phyloP scores from a whole-genome alignment of 1,140 invertebrate species.

The Tetramorium simillimum region DNA sequence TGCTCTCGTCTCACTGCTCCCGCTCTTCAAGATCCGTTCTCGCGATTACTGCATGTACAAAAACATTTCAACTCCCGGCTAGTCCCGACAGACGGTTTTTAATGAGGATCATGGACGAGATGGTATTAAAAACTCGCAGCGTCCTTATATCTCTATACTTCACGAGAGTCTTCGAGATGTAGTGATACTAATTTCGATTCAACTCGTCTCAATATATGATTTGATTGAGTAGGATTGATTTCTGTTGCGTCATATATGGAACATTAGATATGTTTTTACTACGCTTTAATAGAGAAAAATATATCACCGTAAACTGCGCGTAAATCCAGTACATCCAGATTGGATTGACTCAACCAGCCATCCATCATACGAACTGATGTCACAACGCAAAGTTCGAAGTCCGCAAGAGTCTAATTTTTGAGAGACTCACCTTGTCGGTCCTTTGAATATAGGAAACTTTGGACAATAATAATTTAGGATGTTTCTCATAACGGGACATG shows the following conservation, averaged over 20 bases:
- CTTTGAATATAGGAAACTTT: background rate
- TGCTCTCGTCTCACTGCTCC: background rate
- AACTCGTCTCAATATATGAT: background rate
- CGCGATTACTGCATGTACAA: constrained; percentile 43
- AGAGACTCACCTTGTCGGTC: background rate
- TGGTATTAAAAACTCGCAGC: background rate
- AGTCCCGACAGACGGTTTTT: constrained; percentile 32
- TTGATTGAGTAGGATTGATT: background rate
- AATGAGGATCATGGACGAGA: constrained; percentile 53
- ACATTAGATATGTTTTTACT: background rate
- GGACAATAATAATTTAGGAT: background rate
- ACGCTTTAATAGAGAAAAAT: background rate
- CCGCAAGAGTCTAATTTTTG: constrained; percentile 9
- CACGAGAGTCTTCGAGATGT: background rate
- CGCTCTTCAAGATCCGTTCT: constrained; percentile 59
- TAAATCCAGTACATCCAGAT: background rate
- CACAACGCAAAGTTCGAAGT: constrained; percentile 1
- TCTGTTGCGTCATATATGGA: background rate
- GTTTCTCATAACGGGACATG: constrained; percentile 3
- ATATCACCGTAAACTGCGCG: background rate
- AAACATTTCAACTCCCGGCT: constrained; percentile 37
- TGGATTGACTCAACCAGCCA: constrained; percentile 12
- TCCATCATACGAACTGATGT: constrained; percentile 25
- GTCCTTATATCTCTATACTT: background rate
- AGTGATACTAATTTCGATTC: constrained; percentile 50